These are phyloP conservation scores for Peromyscus attwateri DNA, from an alignment of 2,797 vertebrate genomes.

Conservation along the genomic window DNA sequence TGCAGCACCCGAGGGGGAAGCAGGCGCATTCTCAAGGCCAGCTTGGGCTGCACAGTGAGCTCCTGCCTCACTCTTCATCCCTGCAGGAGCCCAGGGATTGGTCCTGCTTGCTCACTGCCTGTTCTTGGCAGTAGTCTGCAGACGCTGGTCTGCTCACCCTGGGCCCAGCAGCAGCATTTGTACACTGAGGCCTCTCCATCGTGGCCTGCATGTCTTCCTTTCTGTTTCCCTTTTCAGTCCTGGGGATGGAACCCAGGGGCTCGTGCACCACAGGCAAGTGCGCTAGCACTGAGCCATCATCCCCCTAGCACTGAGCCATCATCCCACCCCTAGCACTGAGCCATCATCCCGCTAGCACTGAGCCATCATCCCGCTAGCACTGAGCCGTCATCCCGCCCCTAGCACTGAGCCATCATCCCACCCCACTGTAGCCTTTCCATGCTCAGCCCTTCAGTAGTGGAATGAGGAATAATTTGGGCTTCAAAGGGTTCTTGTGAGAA, in stretches of 20 bases:
- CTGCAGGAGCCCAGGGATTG: neutral
- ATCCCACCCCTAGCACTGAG: neutral
- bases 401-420: neutral
- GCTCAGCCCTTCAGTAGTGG: neutral
- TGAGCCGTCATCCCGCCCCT: neutral
- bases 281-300: neutral
- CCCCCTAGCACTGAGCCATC: neutral
- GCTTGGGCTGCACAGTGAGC: neutral
- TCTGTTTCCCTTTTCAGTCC: neutral
- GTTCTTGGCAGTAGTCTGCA: neutral
- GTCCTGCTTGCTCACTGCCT: neutral
- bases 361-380: neutral
- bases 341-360: neutral
- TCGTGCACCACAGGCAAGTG: neutral
- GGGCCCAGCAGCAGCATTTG: neutral
- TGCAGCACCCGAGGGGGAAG: neutral
- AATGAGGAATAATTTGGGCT: neutral
- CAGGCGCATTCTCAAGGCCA: neutral
- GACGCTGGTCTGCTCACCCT: neutral
- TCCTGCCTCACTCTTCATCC: neutral
- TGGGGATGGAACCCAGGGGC: neutral
- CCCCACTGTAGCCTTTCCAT: neutral
- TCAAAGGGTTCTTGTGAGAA: slow-evolving; percentile 48
- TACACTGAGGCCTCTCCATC: neutral
- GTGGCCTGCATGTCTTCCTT: neutral